These are phyloP conservation scores for Micromys minutus DNA, from an alignment of 2,113 vertebrate genomes.

Conservation along the genomic window DNA sequence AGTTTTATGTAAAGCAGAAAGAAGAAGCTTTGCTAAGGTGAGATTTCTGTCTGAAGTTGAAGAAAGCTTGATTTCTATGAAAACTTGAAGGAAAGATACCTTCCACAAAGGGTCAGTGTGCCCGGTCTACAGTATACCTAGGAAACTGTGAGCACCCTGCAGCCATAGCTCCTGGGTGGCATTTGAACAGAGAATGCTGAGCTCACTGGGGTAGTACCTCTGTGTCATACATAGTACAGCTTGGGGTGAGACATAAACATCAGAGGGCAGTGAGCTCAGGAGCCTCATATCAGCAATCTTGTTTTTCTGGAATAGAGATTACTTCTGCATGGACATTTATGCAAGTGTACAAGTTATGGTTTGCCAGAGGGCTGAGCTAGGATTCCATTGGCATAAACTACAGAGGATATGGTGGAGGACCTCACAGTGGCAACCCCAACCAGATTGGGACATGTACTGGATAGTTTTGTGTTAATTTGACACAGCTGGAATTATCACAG, in stretches of 20 bases:
- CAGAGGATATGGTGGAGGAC: not conserved
- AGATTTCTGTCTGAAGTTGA: not conserved
- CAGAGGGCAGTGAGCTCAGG: not conserved
- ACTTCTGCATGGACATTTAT: not conserved
- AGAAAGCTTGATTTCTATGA: not conserved
- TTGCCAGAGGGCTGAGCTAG: not conserved
- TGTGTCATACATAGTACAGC: not conserved
- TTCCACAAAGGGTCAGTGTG: fast-evolving
- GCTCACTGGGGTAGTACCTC: not conserved
- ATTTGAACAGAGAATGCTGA: not conserved
- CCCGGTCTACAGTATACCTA: fast-evolving
- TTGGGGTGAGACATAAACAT: not conserved
- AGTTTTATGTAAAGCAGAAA: not conserved
- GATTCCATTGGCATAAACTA: not conserved
- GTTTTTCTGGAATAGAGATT: not conserved
- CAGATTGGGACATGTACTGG: not conserved
- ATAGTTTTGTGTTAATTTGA: no score
- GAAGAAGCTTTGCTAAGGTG: not conserved
- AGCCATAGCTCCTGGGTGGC: not conserved
- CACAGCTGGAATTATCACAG: no score
- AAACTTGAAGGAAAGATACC: not conserved
- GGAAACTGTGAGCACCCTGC: fast-evolving
- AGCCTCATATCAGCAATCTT: not conserved
- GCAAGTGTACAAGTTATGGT: not conserved
- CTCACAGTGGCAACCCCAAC: fast-evolving